Percentiles rank a stretch among this genome's conserved stretches.
These are phyloP conservation scores for Crematogaster levior DNA, from an alignment of 2,888 invertebrate species.

Conservation along the genomic window DNA sequence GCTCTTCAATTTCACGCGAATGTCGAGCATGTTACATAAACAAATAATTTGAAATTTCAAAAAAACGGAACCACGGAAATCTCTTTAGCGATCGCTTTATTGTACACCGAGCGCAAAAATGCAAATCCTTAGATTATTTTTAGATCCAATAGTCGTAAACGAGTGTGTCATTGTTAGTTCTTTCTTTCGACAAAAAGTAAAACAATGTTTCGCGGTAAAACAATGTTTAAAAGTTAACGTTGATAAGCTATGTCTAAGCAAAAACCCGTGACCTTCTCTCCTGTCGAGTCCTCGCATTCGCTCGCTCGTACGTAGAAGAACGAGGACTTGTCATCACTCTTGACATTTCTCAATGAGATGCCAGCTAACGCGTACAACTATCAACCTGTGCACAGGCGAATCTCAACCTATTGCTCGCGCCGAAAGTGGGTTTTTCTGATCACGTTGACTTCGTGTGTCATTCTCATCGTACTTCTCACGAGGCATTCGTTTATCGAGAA, in stretches of 20 bases:
- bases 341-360: background rate
- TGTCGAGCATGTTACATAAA: background rate
- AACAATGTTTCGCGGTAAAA: background rate
- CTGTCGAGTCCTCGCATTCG: background rate
- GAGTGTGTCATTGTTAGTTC: background rate
- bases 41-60: background rate
- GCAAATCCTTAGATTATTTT: background rate
- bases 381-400: background rate
- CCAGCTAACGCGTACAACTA: background rate
- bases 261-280: background rate
- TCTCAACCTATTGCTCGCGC: background rate
- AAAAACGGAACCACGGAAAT: background rate
- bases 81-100: background rate
- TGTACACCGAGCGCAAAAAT: background rate
- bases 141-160: background rate
- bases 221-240: background rate
- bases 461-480: background rate
- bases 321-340: background rate
- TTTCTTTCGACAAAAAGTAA: background rate
- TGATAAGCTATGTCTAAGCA: background rate
- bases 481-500: background rate
- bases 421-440: slow-evolving; percentile 22
- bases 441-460: background rate
- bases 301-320: background rate
- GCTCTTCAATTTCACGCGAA: background rate